These are phyloP conservation scores for Erinaceus europaeus DNA, from an alignment of 2,113 vertebrate genomes.

Conservation along the genomic window DNA sequence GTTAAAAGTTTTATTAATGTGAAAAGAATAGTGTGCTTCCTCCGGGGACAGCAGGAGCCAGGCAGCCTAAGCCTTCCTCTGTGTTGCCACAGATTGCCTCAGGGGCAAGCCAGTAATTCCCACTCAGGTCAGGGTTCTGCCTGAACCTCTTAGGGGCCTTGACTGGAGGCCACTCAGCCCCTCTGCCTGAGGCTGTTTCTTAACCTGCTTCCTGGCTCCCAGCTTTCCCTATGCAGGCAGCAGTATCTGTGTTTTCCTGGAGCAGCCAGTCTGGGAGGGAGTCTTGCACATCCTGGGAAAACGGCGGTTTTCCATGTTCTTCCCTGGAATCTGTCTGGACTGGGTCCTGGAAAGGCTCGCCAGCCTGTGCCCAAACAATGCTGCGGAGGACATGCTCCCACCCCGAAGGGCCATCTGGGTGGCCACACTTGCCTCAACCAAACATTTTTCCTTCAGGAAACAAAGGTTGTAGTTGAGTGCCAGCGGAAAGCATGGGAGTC, in stretches of 20 bases:
- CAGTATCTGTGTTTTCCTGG: neutral
- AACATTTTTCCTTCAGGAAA: slow-evolving; percentile 58
- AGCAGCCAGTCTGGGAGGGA: neutral
- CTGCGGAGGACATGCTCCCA: neutral
- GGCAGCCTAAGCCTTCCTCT: slow-evolving; percentile 78
- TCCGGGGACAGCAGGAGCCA: slow-evolving; percentile 82
- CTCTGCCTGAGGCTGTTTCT: neutral
- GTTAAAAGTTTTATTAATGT: slow-evolving; percentile 83
- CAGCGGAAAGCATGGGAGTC: neutral
- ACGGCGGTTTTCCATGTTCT: neutral
- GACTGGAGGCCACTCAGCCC: neutral
- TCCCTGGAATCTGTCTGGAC: slow-evolving; percentile 20
- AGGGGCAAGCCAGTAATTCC: neutral
- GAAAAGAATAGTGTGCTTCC: slow-evolving; percentile 79
- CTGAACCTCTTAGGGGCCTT: neutral
- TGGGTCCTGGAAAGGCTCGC: neutral
- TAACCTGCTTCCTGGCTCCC: neutral
- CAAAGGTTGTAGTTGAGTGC: neutral
- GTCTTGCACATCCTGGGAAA: neutral
- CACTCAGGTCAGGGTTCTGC: neutral
- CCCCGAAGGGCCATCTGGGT: neutral
- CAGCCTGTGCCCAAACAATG: neutral
- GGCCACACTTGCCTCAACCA: slow-evolving; percentile 55
- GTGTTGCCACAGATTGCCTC: neutral
- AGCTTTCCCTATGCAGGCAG: neutral